These are phyloP conservation scores for Anthrax anthrax DNA, from an alignment of 2,888 invertebrate species.

Conservation along the genomic window DNA sequence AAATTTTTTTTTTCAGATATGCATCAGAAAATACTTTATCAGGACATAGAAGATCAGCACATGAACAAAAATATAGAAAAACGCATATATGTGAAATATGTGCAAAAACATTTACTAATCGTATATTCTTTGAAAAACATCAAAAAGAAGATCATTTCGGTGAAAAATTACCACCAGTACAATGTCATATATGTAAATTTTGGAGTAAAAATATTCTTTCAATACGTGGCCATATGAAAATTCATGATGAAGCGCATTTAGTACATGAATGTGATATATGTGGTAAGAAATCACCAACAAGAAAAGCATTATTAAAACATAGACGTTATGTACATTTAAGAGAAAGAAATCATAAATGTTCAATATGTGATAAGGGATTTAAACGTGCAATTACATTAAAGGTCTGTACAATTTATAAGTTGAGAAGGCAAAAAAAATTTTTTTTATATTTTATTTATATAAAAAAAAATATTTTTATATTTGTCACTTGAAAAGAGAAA, in stretches of 20 bases:
- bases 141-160: slow-evolving; percentile 13
- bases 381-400: slow-evolving; percentile 13
- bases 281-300: slow-evolving; percentile 14
- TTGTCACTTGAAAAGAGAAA: too few species aligned
- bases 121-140: slow-evolving; percentile 14
- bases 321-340: slow-evolving; percentile 15
- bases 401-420: slow-evolving; percentile 1
- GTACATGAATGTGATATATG: slow-evolving; percentile 15
- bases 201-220: slow-evolving; percentile 16
- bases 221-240: slow-evolving; percentile 13
- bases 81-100: slow-evolving; percentile 15
- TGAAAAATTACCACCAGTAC: slow-evolving; percentile 12
- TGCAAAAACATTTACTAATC: slow-evolving; percentile 13
- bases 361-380: slow-evolving; percentile 15
- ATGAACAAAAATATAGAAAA: slow-evolving; percentile 12
- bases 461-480: background rate
- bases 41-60: slow-evolving; percentile 9
- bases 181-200: slow-evolving; percentile 13
- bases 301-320: slow-evolving; percentile 16
- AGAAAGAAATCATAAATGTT: slow-evolving; percentile 13
- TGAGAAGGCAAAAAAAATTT: background rate
- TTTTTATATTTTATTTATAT: background rate
- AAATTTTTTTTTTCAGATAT: slow-evolving; percentile 8
- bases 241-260: slow-evolving; percentile 12
- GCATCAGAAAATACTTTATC: slow-evolving; percentile 11